Conservation (phyloP, 2,113 vertebrate species). For the Tonatia bakeri region DNA sequence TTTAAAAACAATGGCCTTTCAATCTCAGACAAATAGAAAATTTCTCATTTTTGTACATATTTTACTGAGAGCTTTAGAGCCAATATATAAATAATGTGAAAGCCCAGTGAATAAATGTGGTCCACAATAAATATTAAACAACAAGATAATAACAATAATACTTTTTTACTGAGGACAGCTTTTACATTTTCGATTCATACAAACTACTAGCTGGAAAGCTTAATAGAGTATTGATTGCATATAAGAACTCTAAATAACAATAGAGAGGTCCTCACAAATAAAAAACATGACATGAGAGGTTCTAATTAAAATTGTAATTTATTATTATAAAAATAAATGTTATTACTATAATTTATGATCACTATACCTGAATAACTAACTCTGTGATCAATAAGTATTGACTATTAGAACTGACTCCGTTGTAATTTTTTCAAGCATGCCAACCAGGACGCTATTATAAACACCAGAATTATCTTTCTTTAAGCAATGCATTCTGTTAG, state of each 20-base stretch:
- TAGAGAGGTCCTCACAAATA: slow-evolving; percentile 36
- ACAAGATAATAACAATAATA: slow-evolving; percentile 33
- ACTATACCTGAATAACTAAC: slow-evolving; percentile 17
- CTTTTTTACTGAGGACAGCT: slow-evolving; percentile 46
- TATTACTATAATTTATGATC: slow-evolving; percentile 42
- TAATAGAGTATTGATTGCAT: slow-evolving; percentile 66
- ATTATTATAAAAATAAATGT: slow-evolving; percentile 47
- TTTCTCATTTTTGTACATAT: slow-evolving; percentile 19
- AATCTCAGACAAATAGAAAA: not conserved
- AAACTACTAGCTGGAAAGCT: slow-evolving; percentile 28
- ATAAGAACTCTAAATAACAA: slow-evolving; percentile 53
- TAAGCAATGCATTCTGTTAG: not conserved
- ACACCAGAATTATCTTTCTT: not conserved
- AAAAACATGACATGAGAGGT: not conserved
- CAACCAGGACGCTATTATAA: not conserved
- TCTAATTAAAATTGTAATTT: slow-evolving; percentile 67
- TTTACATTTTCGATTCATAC: slow-evolving; percentile 64
- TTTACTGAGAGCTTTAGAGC: not conserved
- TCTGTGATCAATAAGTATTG: slow-evolving; percentile 18
- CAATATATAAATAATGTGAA: slow-evolving; percentile 31
- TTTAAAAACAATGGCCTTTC: slow-evolving; percentile 2
- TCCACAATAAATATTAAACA: slow-evolving; percentile 56
- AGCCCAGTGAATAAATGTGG: slow-evolving; percentile 4
- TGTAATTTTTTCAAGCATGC: not conserved
- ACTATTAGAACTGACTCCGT: not conserved